These are phyloP conservation scores for Sarcophaga subvicina DNA, from an alignment of 2,888 invertebrate genomes.

Conservation along the genomic window DNA sequence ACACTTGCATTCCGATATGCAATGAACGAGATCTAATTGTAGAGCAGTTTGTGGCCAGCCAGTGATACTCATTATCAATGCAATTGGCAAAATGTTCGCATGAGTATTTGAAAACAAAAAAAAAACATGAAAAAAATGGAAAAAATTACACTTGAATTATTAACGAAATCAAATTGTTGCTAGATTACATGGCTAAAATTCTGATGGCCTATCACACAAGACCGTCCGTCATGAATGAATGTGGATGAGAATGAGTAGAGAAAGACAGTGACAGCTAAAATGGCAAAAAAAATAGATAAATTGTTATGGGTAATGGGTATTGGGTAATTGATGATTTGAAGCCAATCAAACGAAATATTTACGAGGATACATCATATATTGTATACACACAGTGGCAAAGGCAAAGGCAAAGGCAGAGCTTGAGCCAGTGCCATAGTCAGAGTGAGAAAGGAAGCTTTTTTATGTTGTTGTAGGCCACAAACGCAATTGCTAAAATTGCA, in stretches of 20 bases:
- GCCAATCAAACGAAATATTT: constrained; percentile 8
- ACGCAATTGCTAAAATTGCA: constrained; percentile 51
- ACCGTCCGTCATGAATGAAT: background rate
- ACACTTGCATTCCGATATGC: background rate
- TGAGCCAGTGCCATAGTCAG: too few relatives aligned
- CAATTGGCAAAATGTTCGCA: constrained; percentile 15
- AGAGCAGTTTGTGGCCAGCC: constrained; percentile 5
- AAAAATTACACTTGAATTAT: constrained; percentile 65
- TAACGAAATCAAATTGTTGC: constrained; percentile 55
- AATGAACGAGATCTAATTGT: constrained; percentile 11
- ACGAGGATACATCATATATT: background rate
- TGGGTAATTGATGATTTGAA: constrained; percentile 52
- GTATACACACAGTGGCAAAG: too few relatives aligned
- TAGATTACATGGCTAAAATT: constrained; percentile 50
- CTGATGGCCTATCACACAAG: constrained; percentile 34
- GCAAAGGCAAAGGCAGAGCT: too few relatives aligned
- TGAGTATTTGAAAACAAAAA: background rate
- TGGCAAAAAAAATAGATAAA: constrained; percentile 19
- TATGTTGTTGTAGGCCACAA: background rate
- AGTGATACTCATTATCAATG: background rate
- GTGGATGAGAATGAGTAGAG: constrained; percentile 2
- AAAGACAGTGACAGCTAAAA: constrained; percentile 52
- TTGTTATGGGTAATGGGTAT: background rate
- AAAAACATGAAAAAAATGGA: too few relatives aligned
- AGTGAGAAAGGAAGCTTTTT: too few relatives aligned